A percentile compares a stretch with the other conserved stretches of the same genome.
These are phyloP conservation scores for Arothron firmamentum DNA, from an alignment of 2,113 vertebrate species.

Conservation along the genomic window DNA sequence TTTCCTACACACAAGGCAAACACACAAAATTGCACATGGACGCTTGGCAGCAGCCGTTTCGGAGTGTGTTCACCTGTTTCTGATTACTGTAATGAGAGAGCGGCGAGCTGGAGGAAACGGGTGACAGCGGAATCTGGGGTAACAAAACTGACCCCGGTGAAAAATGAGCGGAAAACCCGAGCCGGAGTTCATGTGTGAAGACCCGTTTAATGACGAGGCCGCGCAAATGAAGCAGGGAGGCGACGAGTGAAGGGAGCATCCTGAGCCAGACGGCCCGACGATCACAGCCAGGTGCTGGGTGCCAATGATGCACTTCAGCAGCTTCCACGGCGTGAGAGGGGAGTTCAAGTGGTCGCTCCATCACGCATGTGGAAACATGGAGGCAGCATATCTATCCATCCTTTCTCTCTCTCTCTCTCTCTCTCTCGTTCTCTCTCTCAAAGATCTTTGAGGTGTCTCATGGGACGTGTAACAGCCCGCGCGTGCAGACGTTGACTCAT, in stretches of 20 bases:
- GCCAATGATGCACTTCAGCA: conserved; percentile 35
- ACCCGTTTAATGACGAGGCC: conserved; percentile 10
- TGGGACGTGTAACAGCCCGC: conserved; percentile 19
- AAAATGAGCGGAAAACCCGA: conserved; percentile 63
- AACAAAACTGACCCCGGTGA: conserved; percentile 58
- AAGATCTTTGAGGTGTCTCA: conserved; percentile 1
- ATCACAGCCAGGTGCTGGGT: conserved; percentile 30
- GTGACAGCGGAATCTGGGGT: conserved; percentile 54
- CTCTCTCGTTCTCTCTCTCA: too few species aligned
- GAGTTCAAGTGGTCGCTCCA: conserved; percentile 1
- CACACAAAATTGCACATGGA: conserved; percentile 7
- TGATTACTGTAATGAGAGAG: conserved; percentile 63
- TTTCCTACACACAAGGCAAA: conserved; percentile 18
- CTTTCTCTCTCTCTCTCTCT: too few species aligned
- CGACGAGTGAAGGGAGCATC: conserved; percentile 40
- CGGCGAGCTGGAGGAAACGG: conserved; percentile 58
- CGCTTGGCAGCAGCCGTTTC: conserved; percentile 29
- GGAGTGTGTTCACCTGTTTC: conserved; percentile 61
- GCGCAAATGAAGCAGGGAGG: conserved; percentile 42
- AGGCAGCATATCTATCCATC: too few species aligned
- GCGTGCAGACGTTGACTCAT: conserved; percentile 38
- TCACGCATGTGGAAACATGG: conserved; percentile 3
- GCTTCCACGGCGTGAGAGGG: conserved; percentile 19
- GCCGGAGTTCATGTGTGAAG: conserved; percentile 26
- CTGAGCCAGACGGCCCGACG: conserved; percentile 21